Evolutionary conservation across 2,113 vertebrate genomes (phyloP).

Genomic region (Hydrolagus affinis): DNA sequence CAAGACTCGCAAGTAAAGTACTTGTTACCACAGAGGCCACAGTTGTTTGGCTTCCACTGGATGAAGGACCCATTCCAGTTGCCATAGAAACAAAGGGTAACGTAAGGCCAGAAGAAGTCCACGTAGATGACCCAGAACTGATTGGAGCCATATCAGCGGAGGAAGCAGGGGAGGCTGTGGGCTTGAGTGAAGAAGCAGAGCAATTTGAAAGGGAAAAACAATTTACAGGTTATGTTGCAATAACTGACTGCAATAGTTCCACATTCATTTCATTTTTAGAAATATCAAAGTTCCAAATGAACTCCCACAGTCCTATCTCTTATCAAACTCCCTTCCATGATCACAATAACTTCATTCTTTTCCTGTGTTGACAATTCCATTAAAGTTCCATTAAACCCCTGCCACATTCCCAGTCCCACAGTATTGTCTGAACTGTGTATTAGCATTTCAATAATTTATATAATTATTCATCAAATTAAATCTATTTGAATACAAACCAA

Average conservation of each 20-base stretch:
- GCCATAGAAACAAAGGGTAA: slow-evolving; percentile 97
- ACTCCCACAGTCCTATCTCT: background rate
- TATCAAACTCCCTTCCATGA: background rate
- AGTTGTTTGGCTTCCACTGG: slow-evolving; percentile 85
- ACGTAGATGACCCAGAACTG: slow-evolving; percentile 92
- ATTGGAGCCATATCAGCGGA: slow-evolving; percentile 97
- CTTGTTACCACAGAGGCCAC: slow-evolving; percentile 91
- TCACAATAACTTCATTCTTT: background rate
- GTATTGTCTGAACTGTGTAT: background rate
- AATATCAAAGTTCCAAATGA: background rate
- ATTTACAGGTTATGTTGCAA: slow-evolving; percentile 41
- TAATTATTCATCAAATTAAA: background rate
- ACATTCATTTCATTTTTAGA: slow-evolving; percentile 30
- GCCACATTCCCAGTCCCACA: background rate
- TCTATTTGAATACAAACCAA: background rate
- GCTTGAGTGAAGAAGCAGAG: slow-evolving; percentile 52
- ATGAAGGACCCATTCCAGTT: slow-evolving; percentile 86
- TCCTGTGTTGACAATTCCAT: slow-evolving; percentile 32
- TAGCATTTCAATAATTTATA: background rate
- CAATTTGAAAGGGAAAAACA: slow-evolving; percentile 43
- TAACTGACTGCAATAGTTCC: background rate
- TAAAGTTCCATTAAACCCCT: background rate
- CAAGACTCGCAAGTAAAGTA: slow-evolving; percentile 82
- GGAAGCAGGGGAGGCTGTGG: slow-evolving; percentile 84
- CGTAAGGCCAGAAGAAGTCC: slow-evolving; percentile 88